Base-by-base conservation (phyloP, 2,797 vertebrate genomes). In the Yasuhikotakia modesta region DNA sequence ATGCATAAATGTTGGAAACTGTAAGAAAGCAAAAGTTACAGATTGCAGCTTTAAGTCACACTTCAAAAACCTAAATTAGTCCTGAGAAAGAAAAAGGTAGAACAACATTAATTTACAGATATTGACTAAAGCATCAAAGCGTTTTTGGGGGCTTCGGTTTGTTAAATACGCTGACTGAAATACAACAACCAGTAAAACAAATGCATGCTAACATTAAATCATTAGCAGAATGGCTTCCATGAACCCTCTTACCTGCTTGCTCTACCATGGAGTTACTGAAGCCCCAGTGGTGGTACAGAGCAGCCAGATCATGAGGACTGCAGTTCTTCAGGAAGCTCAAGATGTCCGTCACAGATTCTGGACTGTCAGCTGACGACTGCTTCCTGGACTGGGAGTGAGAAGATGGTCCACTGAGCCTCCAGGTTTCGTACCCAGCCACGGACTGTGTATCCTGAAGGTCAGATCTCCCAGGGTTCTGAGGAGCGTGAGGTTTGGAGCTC, bases 281-380 rank as follows among this genome's bases (percentile, higher is more conserved):
- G 48, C 96, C 94, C 93, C 97, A 99, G 90, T 96, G 95, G 87
- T 97, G 97, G 92, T 97, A 98, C 64, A 98, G 88, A 0, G 94
- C 91, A 65, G 96, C 95, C 75, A 98, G 90, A 78, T 99, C 97
- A 70, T 96, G 95, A 88, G 96, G 94, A 91, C 92, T 95, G 93
- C 96, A 96, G 30, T 94, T 96, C 91, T 97, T 97, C 85, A 99
- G 91, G 80, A 98, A 92, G 87, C 91, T 95, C 88, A 98, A 90
- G 90, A 98, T 89, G 86, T 98, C 96, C 84, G 93, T 83, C 80
- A 88, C 90, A 81, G 91, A 94, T 83, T 93, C 93, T 0, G 88
- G 91, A 43, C 87, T 87, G 0, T 96, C 95, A 13, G 92, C 83
- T 12, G 87, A 77, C 0, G 89, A 84, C 81, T 96, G 95, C 82